Evolutionary conservation across 2,888 invertebrate species (phyloP).

Genomic region (Craniophora ligustri): DNA sequence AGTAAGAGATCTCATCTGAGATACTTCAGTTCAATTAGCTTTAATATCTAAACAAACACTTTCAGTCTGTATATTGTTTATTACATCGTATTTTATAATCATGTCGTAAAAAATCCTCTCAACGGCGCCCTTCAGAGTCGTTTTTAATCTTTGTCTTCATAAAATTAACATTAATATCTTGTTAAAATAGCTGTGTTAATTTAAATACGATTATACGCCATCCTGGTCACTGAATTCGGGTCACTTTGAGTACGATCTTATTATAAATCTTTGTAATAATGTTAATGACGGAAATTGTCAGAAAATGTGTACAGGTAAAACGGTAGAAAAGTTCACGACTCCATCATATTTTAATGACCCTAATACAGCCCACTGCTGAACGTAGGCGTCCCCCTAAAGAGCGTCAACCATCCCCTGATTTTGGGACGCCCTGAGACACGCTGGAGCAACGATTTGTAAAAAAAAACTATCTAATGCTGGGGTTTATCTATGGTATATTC

Average conservation of each 20-base stretch:
- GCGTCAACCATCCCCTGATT: no score
- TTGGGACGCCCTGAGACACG: no score
- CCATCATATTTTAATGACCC: no score
- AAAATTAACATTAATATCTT: conserved; percentile 48
- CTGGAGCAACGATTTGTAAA: no score
- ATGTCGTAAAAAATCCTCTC: conserved; percentile 43
- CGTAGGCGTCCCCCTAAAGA: no score
- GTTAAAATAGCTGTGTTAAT: conserved; percentile 39
- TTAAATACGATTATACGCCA: conserved; percentile 41
- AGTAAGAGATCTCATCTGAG: conserved; percentile 9
- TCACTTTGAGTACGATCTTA: conserved; percentile 9
- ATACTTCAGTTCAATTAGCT: conserved; percentile 44
- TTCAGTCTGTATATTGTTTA: conserved; percentile 28
- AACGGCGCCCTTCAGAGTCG: not conserved
- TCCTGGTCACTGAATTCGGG: conserved; percentile 15
- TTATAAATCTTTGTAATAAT: not conserved
- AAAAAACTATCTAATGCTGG: no score
- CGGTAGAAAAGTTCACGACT: no score
- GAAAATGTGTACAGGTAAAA: no score
- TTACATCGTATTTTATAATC: conserved; percentile 45
- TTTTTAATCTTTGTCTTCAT: conserved; percentile 40
- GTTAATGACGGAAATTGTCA: not conserved
- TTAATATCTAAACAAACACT: conserved; percentile 42
- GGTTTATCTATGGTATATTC: no score
- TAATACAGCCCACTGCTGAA: no score